Evolutionary conservation across 2,888 invertebrate species (phyloP), one percentile per base, ranked within the genome.

Genomic region (Ennomos quercinarius): DNA sequence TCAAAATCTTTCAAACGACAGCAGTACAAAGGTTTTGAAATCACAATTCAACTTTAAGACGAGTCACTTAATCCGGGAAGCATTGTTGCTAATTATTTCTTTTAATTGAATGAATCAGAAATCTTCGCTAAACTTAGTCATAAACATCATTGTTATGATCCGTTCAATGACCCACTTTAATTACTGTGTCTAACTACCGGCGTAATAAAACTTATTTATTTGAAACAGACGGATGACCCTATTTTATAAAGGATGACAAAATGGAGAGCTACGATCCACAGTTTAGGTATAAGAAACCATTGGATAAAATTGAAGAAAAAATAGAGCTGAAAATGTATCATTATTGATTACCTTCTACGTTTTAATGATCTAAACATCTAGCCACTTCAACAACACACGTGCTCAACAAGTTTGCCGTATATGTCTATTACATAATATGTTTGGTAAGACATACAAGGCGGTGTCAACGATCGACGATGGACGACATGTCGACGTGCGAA

Each of bases 381-480:
- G 17, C 3, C 27, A 27, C 27, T 27, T 27, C 5, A 27, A 27
- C 27, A 27, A 27, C 27, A 27, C 27, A 6, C 27, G 27, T 27
- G 27, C 27, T 27, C 4, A 27, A 27, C 41, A 47, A 38, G 41
- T 59, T 55, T 50, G 42, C 34, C 63, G 27, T 42, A 61, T 61
- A 55, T 36, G 44, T 62, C 6, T 34, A 46, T 63, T 59, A 53
- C 59, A 61, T 63, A 67, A 70, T 42, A 52, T 59, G 57, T 58
- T 60, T 58, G 40, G 44, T 62, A 63, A 63, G 57, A 56, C 50
- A 66, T 52, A 57, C 46, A 58, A 58, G 55, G 57, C 63, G 60
- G 71, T 77, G 83, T 80, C 78, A 79, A 80, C 76, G 81, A 77
- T 77, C 49, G 57, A 55, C 53, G 50, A 36, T 17, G 27, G 55